These are phyloP conservation scores for Diarsia mendica DNA, from an alignment of 2,888 invertebrate genomes.

Conservation along the genomic window DNA sequence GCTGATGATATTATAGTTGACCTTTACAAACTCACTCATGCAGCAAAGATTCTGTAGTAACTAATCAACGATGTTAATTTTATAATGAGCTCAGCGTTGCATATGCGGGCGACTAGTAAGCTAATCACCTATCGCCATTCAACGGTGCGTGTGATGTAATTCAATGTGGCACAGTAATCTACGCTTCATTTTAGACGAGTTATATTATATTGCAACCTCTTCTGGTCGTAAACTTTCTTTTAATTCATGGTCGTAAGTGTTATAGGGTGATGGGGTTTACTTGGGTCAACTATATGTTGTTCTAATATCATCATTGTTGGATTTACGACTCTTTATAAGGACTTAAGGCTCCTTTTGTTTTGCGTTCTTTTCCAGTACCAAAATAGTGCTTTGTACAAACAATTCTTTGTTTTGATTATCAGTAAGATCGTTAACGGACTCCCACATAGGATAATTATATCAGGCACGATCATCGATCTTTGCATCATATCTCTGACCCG, in stretches of 20 bases:
- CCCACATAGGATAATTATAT: constrained; percentile 23
- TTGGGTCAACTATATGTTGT: background rate
- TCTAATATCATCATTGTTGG: background rate
- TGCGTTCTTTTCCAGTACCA: constrained; percentile 6
- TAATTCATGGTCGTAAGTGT: background rate
- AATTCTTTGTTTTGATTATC: background rate
- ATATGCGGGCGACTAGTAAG: constrained; percentile 1
- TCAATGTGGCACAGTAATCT: constrained; percentile 22
- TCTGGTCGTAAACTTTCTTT: background rate
- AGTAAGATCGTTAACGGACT: background rate
- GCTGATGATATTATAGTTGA: constrained; percentile 14
- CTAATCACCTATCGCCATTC: constrained; percentile 24
- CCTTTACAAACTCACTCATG: constrained; percentile 40
- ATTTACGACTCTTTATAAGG: background rate
- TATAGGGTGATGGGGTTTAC: background rate
- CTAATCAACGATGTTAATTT: constrained; percentile 35
- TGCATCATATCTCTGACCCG: constrained; percentile 20
- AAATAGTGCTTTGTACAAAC: background rate
- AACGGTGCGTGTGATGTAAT: constrained; percentile 10
- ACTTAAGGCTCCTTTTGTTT: background rate
- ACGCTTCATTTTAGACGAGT: constrained; percentile 9
- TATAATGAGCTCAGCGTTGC: constrained; percentile 23
- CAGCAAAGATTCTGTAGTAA: constrained; percentile 35
- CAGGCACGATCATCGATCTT: constrained; percentile 20
- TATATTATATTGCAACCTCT: background rate